Conservation (phyloP, 2,888 invertebrate species). For the Drosophila buzzatii region DNA sequence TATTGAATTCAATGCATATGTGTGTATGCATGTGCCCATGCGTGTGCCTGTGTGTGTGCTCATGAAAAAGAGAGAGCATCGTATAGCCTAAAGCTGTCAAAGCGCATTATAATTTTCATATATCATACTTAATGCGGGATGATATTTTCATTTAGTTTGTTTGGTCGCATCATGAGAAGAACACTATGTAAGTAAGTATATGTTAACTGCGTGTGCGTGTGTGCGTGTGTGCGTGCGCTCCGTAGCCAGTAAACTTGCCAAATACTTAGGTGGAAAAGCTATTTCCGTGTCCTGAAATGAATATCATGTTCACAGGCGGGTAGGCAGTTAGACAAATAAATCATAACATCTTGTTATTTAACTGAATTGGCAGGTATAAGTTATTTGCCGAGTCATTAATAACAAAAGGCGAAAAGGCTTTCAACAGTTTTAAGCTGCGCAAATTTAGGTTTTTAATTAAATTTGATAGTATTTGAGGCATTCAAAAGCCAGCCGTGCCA, state of each 20-base stretch:
- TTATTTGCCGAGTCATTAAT: conserved; percentile 68
- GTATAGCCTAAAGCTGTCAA: conserved; percentile 61
- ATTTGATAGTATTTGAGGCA: conserved; percentile 56
- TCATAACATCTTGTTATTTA: conserved; percentile 49
- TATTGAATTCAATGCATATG: conserved; percentile 41
- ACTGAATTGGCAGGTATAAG: conserved; percentile 43
- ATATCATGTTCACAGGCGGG: conserved; percentile 3
- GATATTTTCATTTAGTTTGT: conserved; percentile 66
- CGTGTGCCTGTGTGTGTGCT: neutral
- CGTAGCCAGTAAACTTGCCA: conserved; percentile 7
- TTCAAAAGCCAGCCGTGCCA: conserved; percentile 35
- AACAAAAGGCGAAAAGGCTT: conserved; percentile 30
- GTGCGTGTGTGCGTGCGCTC: neutral
- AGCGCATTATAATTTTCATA: conserved; percentile 73
- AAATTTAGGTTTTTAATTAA: conserved; percentile 57
- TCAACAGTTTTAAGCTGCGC: conserved; percentile 8
- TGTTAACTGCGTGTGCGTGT: conserved; percentile 4
- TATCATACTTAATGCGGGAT: conserved; percentile 75
- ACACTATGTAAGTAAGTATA: conserved; percentile 7
- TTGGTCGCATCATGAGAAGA: conserved; percentile 15
- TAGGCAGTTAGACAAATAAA: conserved; percentile 34
- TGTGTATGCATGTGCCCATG: conserved; percentile 1
- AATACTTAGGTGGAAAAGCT: conserved; percentile 4
- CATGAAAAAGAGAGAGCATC: conserved; percentile 11
- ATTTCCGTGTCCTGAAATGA: conserved; percentile 21